phyloP scores from a whole-genome alignment of 2,113 vertebrate species.

The Chaetorhynchus papuensis region DNA sequence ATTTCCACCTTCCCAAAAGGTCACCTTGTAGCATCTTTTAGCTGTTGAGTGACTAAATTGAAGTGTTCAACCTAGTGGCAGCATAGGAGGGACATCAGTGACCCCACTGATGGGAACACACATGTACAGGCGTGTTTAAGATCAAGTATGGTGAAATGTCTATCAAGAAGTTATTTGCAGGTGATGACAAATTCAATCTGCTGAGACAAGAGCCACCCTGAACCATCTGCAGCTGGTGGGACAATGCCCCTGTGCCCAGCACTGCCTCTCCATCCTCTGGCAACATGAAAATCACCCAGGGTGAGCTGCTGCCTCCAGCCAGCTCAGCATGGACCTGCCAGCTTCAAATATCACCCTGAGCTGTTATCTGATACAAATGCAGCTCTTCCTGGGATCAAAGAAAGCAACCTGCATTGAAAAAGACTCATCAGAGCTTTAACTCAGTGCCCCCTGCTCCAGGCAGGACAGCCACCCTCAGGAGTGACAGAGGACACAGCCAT shows the following conservation, averaged over 20 bases:
- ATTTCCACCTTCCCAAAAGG: not conserved
- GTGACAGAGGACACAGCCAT: not conserved
- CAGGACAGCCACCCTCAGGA: not conserved
- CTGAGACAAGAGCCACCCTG: not conserved
- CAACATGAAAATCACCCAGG: not conserved
- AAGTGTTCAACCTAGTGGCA: not conserved
- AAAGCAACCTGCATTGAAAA: not conserved
- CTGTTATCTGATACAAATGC: not conserved
- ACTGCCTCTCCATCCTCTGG: not conserved
- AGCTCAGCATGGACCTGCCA: not conserved
- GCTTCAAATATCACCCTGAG: not conserved
- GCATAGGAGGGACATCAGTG: not conserved
- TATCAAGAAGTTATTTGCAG: not conserved
- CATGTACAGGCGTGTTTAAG: rapidly evolving
- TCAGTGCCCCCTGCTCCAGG: rapidly evolving
- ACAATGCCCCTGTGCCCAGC: not conserved
- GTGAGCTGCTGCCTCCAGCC: not conserved
- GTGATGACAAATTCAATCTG: not conserved
- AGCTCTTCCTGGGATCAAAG: not conserved
- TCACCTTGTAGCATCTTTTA: not conserved
- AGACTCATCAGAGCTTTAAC: not conserved
- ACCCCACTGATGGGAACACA: not conserved
- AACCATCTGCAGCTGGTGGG: rapidly evolving
- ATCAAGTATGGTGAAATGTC: not conserved
- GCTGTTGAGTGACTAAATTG: not conserved